A percentile compares a stretch with the other conserved stretches of the same genome.
Conservation (phyloP, 2,797 vertebrate genomes). For the Myiotriccus ornatus region DNA sequence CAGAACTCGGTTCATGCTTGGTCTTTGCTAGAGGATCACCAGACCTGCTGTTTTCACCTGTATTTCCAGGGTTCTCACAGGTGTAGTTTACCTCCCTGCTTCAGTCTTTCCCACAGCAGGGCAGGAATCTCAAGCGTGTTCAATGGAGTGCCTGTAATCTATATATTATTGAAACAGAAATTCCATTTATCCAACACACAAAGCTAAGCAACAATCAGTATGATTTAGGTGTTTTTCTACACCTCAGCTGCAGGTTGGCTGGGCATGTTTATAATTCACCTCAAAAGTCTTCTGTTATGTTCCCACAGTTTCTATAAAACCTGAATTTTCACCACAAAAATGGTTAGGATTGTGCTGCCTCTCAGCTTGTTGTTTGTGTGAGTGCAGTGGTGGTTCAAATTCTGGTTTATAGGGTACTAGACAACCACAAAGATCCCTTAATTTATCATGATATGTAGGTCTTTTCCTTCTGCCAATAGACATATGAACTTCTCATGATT, state of each 20-base stretch:
- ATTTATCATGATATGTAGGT: neutral
- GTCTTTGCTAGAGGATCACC: neutral
- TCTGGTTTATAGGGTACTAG: neutral
- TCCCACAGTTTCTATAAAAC: neutral
- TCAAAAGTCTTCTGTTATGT: neutral
- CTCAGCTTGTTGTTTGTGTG: neutral
- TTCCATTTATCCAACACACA: neutral
- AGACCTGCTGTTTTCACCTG: neutral
- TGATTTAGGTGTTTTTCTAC: neutral
- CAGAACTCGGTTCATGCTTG: neutral
- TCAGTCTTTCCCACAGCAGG: neutral
- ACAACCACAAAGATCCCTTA: neutral
- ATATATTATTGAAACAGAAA: neutral
- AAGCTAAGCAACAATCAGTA: neutral
- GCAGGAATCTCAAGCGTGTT: neutral
- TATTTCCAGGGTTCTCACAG: neutral
- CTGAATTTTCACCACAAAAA: neutral
- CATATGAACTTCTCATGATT: neutral
- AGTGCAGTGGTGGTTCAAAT: neutral
- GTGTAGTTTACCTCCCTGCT: neutral
- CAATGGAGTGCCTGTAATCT: fast-evolving
- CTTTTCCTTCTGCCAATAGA: neutral
- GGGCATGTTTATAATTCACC: neutral
- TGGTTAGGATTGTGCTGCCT: neutral
- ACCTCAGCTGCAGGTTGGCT: neutral